These are phyloP conservation scores for Caloenas nicobarica DNA, from an alignment of 2,113 vertebrate genomes.

Conservation along the genomic window DNA sequence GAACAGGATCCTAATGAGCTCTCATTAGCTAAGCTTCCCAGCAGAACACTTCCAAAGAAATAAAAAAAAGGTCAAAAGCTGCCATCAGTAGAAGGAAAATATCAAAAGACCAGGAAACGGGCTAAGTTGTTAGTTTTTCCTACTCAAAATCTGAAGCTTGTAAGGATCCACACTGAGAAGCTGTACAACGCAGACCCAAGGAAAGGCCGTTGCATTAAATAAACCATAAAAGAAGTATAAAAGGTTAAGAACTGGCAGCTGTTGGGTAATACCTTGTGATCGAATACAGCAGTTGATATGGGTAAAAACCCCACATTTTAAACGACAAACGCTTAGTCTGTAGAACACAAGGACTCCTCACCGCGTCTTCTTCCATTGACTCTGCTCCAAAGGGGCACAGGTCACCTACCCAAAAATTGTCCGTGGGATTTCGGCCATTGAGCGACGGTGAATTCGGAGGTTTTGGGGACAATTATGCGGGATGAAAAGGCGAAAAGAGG, in stretches of 20 bases:
- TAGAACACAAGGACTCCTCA: not conserved
- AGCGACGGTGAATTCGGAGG: not conserved
- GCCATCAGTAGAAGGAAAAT: not conserved
- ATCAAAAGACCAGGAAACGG: not conserved
- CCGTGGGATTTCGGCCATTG: not conserved
- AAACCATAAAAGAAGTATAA: not conserved
- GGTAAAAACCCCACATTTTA: not conserved
- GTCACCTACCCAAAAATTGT: not conserved
- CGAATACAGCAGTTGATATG: not conserved
- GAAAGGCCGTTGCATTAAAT: not conserved
- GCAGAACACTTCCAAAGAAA: not conserved
- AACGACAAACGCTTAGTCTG: not conserved
- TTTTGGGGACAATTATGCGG: not conserved
- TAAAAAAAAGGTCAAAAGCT: not conserved
- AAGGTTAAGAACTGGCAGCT: not conserved
- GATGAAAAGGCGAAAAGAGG: not conserved
- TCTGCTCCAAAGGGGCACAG: not conserved
- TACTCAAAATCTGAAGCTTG: not conserved
- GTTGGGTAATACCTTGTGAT: not conserved
- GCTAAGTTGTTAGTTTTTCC: not conserved
- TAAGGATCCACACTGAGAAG: not conserved
- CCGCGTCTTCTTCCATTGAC: not conserved
- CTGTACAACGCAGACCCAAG: rapidly evolving
- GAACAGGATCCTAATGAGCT: not conserved
- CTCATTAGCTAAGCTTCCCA: not conserved